Evolutionary conservation across 2,113 vertebrate genomes (phyloP).

Genomic region (Rhegmatorhina hoffmannsi): DNA sequence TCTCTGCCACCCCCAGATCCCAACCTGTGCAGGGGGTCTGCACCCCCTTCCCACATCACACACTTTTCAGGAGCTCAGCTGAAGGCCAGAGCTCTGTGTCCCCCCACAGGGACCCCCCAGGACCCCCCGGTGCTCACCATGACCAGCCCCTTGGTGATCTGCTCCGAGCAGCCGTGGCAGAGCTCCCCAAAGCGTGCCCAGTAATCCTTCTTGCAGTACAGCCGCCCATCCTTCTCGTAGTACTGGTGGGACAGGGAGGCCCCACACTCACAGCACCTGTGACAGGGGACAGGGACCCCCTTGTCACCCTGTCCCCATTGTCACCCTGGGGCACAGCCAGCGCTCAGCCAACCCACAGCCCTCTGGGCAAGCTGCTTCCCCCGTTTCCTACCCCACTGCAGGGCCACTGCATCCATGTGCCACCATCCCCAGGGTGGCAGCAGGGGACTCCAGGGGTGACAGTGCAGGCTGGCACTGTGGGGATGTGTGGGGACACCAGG

Average conservation of each 20-base stretch:
- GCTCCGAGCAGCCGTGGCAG: slow-evolving; percentile 94
- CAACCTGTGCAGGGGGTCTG: neutral
- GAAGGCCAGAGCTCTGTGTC: neutral
- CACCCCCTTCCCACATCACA: neutral
- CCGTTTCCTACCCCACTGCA: neutral
- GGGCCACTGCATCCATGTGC: neutral
- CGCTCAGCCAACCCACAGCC: rapidly evolving
- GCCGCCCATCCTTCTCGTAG: slow-evolving; percentile 95
- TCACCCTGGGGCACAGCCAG: neutral
- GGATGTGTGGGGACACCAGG: neutral
- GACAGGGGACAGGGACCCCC: neutral
- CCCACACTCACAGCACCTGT: slow-evolving; percentile 92
- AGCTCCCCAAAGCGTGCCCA: slow-evolving; percentile 92
- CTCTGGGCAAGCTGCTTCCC: neutral
- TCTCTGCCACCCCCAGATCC: neutral
- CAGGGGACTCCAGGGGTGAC: neutral
- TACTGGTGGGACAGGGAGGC: slow-evolving; percentile 93
- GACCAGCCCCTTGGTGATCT: slow-evolving; percentile 95
- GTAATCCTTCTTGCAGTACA: slow-evolving; percentile 98
- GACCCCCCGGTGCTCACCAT: slow-evolving; percentile 80
- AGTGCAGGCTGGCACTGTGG: neutral
- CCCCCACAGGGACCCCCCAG: rapidly evolving
- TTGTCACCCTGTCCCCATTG: rapidly evolving
- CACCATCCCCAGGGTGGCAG: neutral
- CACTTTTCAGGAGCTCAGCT: neutral